Evolutionary conservation across 2,888 invertebrate genomes (phyloP).

Genomic region (Balanococcus diminutus): DNA sequence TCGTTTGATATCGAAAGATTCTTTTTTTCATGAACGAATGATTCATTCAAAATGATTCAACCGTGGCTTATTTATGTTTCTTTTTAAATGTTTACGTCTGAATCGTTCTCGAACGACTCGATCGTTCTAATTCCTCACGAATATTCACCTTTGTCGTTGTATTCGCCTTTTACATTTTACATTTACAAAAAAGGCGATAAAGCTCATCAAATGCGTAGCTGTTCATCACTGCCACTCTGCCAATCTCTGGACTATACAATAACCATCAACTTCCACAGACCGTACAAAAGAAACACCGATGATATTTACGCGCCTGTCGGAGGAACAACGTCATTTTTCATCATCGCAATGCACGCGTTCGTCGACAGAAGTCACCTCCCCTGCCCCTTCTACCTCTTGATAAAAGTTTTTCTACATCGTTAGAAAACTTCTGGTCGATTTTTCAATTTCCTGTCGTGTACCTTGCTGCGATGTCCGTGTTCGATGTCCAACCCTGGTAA

Average conservation of each 20-base stretch:
- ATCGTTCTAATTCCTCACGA: neutral
- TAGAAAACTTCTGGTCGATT: constrained; percentile 11
- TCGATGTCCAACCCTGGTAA: neutral
- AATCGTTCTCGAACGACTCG: no score
- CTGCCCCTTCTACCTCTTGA: neutral
- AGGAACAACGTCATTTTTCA: neutral
- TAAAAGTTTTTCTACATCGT: constrained; percentile 5
- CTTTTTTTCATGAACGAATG: no score
- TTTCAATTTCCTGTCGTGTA: neutral
- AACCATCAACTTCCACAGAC: neutral
- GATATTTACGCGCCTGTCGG: no score
- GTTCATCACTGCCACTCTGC: neutral
- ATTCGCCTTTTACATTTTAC: neutral
- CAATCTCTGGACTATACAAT: neutral
- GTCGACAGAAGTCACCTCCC: neutral
- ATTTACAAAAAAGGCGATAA: neutral
- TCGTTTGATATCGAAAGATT: no score
- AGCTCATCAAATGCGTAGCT: neutral
- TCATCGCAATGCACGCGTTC: neutral
- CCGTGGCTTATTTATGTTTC: no score
- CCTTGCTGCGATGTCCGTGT: neutral
- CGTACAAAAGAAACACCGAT: neutral
- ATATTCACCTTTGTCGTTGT: neutral
- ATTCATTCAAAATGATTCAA: no score
- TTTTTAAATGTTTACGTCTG: no score